Conservation (phyloP, 2,113 vertebrate species). For the Paralichthys olivaceus region DNA sequence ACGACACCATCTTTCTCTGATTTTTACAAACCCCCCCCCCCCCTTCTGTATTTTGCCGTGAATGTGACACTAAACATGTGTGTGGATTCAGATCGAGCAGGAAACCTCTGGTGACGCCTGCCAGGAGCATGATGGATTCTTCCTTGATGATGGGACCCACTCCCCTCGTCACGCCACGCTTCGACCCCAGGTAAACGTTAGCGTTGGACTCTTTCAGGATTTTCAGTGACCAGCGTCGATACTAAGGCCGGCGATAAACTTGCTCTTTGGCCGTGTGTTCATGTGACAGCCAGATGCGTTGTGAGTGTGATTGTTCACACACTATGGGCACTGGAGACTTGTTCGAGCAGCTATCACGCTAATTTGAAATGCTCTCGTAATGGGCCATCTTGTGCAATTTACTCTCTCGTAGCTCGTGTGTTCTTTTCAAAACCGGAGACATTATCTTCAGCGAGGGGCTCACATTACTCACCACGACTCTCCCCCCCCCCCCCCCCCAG, state of each 20-base stretch:
- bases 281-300: too few species aligned
- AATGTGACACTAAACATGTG: not conserved
- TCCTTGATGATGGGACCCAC: constrained; percentile 80
- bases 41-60: not conserved
- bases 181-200: constrained; percentile 79
- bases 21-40: too few species aligned
- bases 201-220: too few species aligned
- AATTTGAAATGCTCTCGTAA: too few species aligned
- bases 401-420: too few species aligned
- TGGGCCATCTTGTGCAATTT: too few species aligned
- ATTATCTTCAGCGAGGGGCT: not conserved
- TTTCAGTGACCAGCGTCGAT: too few species aligned
- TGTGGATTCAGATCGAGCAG: constrained; percentile 72
- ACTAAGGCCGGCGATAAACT: too few species aligned
- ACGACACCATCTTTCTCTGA: not conserved
- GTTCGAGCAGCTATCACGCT: too few species aligned
- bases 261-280: too few species aligned
- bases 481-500: constrained; percentile 42
- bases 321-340: too few species aligned
- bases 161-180: constrained; percentile 82
- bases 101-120: constrained; percentile 79
- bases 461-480: not conserved
- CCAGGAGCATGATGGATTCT: constrained; percentile 72
- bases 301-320: too few species aligned
- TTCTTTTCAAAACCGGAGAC: not conserved